Base-by-base conservation (phyloP, 2,888 invertebrate genomes). In the Anorthoa munda region DNA sequence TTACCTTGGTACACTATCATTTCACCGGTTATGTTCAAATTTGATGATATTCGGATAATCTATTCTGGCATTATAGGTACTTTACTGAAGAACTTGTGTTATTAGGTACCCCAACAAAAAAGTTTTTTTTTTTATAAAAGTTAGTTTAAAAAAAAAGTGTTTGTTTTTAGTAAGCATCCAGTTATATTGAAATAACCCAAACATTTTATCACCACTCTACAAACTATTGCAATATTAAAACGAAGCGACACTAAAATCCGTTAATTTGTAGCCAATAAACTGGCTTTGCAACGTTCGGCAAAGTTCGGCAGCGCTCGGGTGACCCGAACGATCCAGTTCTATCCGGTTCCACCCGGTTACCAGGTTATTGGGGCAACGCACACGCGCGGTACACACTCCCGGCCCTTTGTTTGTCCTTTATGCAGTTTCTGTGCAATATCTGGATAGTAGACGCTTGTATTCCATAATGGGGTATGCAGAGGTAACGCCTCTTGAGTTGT, bases 341-440 rank as follows among this genome's bases (percentile, higher is more conserved):
- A 80, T 86, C 86, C 71, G 53, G 76, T 72, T 55, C 26, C 17
- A 74, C 46, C 67, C 76, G 87, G 87, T 84, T 82, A 84, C 68
- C 64, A 66, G 90, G 90, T 90, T 79, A 90, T 75, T 87, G 61
- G 90, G 88, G 51, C 90, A 87, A 59, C 77, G 88, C 90, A 88
- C 89, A 90, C 82, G 89, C 90, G 90, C 82, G 85, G 75, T 85
- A 68, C 56, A 55, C 82, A 85, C 67, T 76, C 39, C 9, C 65
- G 31, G 21, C 48, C 55, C 58, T 64, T 64, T 63, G 75, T 64
- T 64, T 63, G 75, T 83, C 75, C 78, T 79, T n/a, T 17, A 70
- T 85, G 81, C 83, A 82, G 67, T 64, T 71, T 15, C 7, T 23
- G 31, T 76, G 77, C 76, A 75, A 65, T 75, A 23, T 70, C 39